Evolutionary conservation across 2,888 invertebrate species (phyloP), one percentile per base, ranked within the genome.

Genomic region (Chydorus sphaericus): DNA sequence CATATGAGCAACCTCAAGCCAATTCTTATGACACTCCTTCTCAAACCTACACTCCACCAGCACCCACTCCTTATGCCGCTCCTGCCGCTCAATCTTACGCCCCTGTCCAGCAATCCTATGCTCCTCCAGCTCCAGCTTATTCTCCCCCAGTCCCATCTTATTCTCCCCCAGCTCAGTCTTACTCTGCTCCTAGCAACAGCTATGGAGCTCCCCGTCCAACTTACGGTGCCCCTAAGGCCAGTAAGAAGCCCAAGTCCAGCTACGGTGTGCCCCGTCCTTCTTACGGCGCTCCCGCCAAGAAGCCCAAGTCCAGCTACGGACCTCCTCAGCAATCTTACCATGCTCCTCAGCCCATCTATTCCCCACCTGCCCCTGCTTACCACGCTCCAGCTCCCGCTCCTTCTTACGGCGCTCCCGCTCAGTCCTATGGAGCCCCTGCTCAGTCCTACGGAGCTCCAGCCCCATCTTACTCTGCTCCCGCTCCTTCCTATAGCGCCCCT

Each of bases 231-330:
- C 39, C 39, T 16, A 39, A 39, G 18, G 39, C 39, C 39, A n/a
- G 6, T 10, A 39, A 39, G 39, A 39, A 39, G 3, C 39, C 39
- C 16, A 39, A 39, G 18, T 39, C 39, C 16, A 39, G 39, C 16
- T 39, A 39, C n/a, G 39, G 39, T 20, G 39, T 23, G 18, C 39
- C 39, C 39, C 18, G 23, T 18, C 23, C 39, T 8, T 7, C 20
- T 10, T 39, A 39, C n/a, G 39, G 39, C 5, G 39, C 39, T 2
- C 39, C 39, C 1, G 26, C 52, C 10, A n/a, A n/a, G n/a, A n/a
- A n/a, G n/a, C n/a, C n/a, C n/a, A n/a, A n/a, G n/a, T 44, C 44
- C 4, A 44, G 44, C 26, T 44, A 44, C 44, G 44, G 44, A 44
- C 44, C 44, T 26, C 44, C 44, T 4, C 44, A 44, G 44, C 44